Base-by-base conservation (phyloP, 1,140 invertebrate species). In the Aleiodes sp. region DNA sequence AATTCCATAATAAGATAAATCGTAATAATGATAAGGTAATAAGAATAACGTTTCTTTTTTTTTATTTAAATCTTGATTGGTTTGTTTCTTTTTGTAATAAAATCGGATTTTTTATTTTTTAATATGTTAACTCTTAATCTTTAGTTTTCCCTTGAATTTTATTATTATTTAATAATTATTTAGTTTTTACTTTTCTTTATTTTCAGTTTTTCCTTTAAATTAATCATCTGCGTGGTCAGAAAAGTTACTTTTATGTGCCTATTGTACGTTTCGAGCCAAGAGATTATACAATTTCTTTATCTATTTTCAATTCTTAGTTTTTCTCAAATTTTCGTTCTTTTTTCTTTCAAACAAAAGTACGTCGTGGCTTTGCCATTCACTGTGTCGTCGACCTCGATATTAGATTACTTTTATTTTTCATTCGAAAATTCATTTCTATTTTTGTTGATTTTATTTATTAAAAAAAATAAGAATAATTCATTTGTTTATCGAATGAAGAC, bases 21-120 rank as follows among this genome's bases (percentile, higher is more conserved):
- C 77, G 60, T 64, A 73, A 74, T 82, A 81, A 80, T 75, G 75
- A 80, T 79, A 75, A 76, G 73, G 43, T 75, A 72, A 70, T 81
- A 81, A 79, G 74, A 80, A 80, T 80, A 77, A 77, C 43, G 43
- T 57, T 59, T 70, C 59, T 66, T 66, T 62, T 31, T 43, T 26
- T 65, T 24, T 52, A 41, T 72, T 52, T 29, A n/a, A 52, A 52
- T 19, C 52, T 41, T 70, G 29, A 70, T 52, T 57, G 33, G 56
- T 28, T 60, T 67, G 61, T 57, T 62, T 61, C 9, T 57, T 41
- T 60, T 75, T 70, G 69, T 76, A 74, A 76, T 78, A 78, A 76
- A 79, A 77, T 75, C 72, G 70, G 61, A 21, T 46, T 70, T 70
- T 66, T 16, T 26, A 31, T 31, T 59, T 57, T 21, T 59, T 71